Evolutionary conservation across 1,140 invertebrate species (phyloP).

Genomic region (Eriosoma lanigerum): DNA sequence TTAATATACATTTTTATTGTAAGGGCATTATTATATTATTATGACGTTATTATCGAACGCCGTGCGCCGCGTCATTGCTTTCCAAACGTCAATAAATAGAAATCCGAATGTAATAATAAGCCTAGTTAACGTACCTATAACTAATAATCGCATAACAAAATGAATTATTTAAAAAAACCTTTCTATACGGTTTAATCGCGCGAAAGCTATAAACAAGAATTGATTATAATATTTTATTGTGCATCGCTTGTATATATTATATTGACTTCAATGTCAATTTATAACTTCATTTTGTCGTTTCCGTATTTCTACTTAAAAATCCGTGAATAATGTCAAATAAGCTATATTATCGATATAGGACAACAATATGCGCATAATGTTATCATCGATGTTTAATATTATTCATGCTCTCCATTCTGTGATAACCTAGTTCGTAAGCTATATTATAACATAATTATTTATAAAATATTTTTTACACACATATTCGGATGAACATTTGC

Average conservation of each 20-base stretch:
- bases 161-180: conserved; percentile 24
- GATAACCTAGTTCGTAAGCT: too few relatives aligned
- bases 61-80: background rate
- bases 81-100: conserved; percentile 14
- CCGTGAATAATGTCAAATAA: conserved; percentile 17
- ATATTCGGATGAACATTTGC: too few relatives aligned
- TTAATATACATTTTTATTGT: background rate
- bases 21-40: too few relatives aligned
- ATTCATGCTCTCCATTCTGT: conserved; percentile 26
- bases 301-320: conserved; percentile 5
- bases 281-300: background rate
- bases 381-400: background rate
- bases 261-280: conserved; percentile 18
- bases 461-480: too few relatives aligned
- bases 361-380: too few relatives aligned
- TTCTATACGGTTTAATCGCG: conserved; percentile 34
- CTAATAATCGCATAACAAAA: conserved; percentile 3
- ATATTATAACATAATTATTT: too few relatives aligned
- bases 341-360: too few relatives aligned
- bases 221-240: background rate
- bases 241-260: background rate
- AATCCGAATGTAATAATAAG: conserved; percentile 26
- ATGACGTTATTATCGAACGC: background rate
- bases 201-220: background rate
- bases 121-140: conserved; percentile 31